Percentiles rank a stretch among this genome's conserved stretches.
phyloP scores from a whole-genome alignment of 2,113 vertebrate genomes.

The Trematocara nigrifrons region DNA sequence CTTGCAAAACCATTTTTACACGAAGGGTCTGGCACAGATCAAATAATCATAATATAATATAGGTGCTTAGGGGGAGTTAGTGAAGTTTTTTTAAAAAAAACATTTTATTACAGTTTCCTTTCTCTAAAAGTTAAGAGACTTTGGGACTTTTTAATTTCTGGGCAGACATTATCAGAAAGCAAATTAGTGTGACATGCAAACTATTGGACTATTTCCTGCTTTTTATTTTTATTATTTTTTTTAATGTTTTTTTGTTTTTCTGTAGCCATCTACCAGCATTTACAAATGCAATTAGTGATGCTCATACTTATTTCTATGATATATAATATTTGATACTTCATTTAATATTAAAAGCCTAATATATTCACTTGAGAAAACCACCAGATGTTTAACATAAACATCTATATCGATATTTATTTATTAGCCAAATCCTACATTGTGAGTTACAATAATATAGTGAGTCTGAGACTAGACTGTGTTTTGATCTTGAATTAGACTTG shows the following conservation, averaged over 20 bases:
- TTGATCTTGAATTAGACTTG: not conserved
- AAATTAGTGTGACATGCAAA: not conserved
- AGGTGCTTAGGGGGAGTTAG: not conserved
- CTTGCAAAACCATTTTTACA: not conserved
- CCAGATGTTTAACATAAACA: not conserved
- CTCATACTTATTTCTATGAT: not conserved
- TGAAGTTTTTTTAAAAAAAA: not conserved
- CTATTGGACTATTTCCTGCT: not conserved
- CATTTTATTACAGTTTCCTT: not conserved
- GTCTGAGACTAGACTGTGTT: not conserved
- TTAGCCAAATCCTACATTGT: not conserved
- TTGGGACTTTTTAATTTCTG: not conserved
- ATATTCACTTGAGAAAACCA: not conserved
- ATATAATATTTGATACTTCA: not conserved
- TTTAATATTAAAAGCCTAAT: not conserved
- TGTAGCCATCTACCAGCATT: not conserved
- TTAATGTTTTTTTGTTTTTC: not conserved
- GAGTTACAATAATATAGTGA: not conserved
- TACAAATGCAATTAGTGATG: fast-evolving
- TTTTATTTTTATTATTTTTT: not conserved
- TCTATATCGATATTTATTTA: not conserved
- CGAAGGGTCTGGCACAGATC: not conserved
- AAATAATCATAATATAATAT: not conserved
- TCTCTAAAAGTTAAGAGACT: not conserved
- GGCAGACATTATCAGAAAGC: not conserved